These are phyloP conservation scores for Mesorhabditis belari DNA, from an alignment of 2,888 invertebrate genomes.

Conservation along the genomic window DNA sequence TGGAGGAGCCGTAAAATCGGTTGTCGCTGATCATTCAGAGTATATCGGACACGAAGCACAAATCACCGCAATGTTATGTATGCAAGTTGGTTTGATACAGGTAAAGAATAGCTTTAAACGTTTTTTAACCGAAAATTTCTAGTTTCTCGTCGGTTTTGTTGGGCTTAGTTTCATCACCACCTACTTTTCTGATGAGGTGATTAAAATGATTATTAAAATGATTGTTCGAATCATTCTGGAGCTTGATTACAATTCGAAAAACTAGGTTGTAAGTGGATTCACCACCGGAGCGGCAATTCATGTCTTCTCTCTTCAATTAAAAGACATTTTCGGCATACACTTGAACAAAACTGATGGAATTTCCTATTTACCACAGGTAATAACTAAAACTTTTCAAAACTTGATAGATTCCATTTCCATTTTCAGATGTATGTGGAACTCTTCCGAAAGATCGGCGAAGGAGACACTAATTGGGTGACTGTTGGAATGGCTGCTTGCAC, in stretches of 20 bases:
- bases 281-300: slow-evolving; percentile 59
- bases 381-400: neutral
- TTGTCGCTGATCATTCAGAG: neutral
- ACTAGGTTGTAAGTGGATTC: slow-evolving; percentile 57
- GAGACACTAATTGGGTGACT: slow-evolving; percentile 60
- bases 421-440: neutral
- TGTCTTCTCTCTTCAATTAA: slow-evolving; percentile 58
- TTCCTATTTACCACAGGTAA: slow-evolving; percentile 56
- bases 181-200: slow-evolving; percentile 50
- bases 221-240: too few species aligned
- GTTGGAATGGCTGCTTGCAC: slow-evolving; percentile 60
- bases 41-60: slow-evolving; percentile 58
- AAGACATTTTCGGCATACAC: slow-evolving; percentile 56
- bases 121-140: slow-evolving; percentile 4
- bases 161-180: slow-evolving; percentile 57
- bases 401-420: neutral
- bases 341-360: slow-evolving; percentile 53
- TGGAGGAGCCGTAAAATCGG: slow-evolving; percentile 32
- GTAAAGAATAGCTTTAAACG: slow-evolving; percentile 56
- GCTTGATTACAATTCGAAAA: slow-evolving; percentile 23
- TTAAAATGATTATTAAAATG: neutral
- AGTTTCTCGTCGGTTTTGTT: slow-evolving; percentile 73
- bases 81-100: slow-evolving; percentile 71
- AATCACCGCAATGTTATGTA: slow-evolving; percentile 70
- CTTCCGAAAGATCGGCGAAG: neutral